Base-by-base conservation (phyloP, 2,113 vertebrate genomes). In the Nyctibius bracteatus region DNA sequence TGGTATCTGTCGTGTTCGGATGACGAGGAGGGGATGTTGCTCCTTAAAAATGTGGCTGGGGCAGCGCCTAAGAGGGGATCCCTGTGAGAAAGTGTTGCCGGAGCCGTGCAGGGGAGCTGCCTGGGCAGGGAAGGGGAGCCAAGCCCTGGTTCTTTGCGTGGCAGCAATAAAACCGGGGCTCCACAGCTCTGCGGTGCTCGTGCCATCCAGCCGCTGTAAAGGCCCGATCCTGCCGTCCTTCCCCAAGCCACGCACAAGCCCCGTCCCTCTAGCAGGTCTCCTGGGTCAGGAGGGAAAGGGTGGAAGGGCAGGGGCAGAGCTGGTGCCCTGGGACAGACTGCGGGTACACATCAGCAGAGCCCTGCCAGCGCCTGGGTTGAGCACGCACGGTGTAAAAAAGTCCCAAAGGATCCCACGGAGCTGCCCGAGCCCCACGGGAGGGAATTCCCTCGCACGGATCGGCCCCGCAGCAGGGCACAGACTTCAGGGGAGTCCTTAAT, bases 131-230 rank as follows among this genome's bases (percentile, higher is more conserved):
- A 8, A 5, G 11, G 14, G 62, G 23, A 94, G 67, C 80, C 0
- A 17, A 70, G 55, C 52, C 77, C 20, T 1, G 14, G 1, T 24
- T 62, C 41, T 77, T 59, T 31, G 21, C 4, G 0, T 4, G 37
- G 73, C 66, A 31, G 51, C 27, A 23, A 3, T 6, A 35, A 92
- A 90, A 59, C 5, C 1, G 59, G 7, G 19, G 16, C 30, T 77
- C 19, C 46, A 4, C 39, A 47, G 63, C 74, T 28, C 62, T 2
- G 0, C 0, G 0, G 33, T 57, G 70, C n/a, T 28, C 0, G 1
- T 30, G 17, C 44, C 51, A 12, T 10, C 57, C 83, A 24, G 35
- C 12, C 2, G 1, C 47, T 31, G 25, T 7, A 18, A 62, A 35
- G 39, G 65, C 43, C 67, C 14, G 61, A 58, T 78, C 77, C 86